Conservation (phyloP, 2,888 invertebrate genomes). For the Lamellibrachia satsuma region DNA sequence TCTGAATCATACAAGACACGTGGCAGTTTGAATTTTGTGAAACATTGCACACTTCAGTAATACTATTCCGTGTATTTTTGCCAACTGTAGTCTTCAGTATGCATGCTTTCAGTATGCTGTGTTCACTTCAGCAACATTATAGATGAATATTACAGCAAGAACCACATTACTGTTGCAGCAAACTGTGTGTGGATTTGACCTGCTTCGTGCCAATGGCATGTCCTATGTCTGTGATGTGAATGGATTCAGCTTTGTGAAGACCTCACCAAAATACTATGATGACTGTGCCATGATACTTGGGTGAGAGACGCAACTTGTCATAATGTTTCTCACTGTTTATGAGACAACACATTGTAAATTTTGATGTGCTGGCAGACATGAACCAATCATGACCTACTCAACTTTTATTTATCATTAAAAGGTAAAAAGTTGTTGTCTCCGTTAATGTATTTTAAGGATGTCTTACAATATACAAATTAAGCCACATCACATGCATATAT, state of each 20-base stretch:
- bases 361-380: background rate
- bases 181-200: constrained; percentile 98
- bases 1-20: background rate
- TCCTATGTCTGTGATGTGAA: constrained; percentile 99
- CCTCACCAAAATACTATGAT: constrained; percentile 99
- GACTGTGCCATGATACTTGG: constrained; percentile 92
- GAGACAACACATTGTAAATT: background rate
- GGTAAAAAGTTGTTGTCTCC: background rate
- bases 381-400: background rate
- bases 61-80: background rate
- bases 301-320: constrained; percentile 44
- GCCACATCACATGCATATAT: background rate
- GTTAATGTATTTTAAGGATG: background rate
- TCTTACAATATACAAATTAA: background rate
- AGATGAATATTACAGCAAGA: background rate
- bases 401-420: background rate
- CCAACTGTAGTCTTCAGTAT: background rate
- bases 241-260: constrained; percentile 99
- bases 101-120: background rate
- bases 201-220: constrained; percentile 94
- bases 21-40: too few species aligned
- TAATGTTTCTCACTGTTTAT: background rate
- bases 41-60: background rate
- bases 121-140: background rate
- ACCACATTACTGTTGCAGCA: constrained; percentile 71